Evolutionary conservation across 2,113 vertebrate species (phyloP).

Genomic region (Thamnaconus septentrionalis): DNA sequence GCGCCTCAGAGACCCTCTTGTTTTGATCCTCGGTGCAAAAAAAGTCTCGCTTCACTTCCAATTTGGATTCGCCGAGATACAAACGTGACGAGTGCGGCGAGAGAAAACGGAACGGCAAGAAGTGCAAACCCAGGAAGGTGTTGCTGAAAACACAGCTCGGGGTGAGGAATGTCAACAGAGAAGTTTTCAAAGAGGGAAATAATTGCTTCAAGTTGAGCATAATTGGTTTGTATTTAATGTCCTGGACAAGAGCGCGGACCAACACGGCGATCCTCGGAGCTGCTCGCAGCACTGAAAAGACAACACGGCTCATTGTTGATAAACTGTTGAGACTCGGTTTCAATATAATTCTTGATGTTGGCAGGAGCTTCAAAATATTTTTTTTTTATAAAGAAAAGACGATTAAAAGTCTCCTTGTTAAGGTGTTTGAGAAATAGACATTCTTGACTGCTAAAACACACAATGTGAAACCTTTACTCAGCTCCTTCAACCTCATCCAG

Average conservation of each 20-base stretch:
- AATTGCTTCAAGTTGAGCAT: conserved; percentile 60
- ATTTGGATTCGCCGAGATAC: conserved; percentile 10
- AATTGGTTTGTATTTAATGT: conserved; percentile 61
- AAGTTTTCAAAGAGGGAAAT: conserved; percentile 52
- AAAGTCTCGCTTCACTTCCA: conserved; percentile 20
- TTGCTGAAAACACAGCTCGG: conserved; percentile 52
- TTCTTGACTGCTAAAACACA: too few species aligned
- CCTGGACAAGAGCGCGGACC: background rate
- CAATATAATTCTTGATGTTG: too few species aligned
- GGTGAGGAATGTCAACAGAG: conserved; percentile 47
- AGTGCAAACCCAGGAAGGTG: conserved; percentile 48
- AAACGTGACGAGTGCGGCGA: conserved; percentile 35
- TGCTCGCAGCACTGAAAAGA: background rate
- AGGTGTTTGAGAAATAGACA: too few species aligned
- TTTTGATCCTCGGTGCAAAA: background rate
- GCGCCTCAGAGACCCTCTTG: background rate
- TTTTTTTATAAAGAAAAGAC: too few species aligned
- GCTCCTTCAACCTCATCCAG: too few species aligned
- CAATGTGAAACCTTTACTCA: too few species aligned
- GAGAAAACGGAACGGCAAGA: conserved; percentile 19
- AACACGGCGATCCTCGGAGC: background rate
- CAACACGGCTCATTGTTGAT: background rate
- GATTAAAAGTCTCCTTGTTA: too few species aligned
- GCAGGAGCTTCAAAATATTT: too few species aligned
- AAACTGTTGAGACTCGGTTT: too few species aligned